Conservation (phyloP, 2,797 vertebrate genomes). For the Coendou prehensilis region DNA sequence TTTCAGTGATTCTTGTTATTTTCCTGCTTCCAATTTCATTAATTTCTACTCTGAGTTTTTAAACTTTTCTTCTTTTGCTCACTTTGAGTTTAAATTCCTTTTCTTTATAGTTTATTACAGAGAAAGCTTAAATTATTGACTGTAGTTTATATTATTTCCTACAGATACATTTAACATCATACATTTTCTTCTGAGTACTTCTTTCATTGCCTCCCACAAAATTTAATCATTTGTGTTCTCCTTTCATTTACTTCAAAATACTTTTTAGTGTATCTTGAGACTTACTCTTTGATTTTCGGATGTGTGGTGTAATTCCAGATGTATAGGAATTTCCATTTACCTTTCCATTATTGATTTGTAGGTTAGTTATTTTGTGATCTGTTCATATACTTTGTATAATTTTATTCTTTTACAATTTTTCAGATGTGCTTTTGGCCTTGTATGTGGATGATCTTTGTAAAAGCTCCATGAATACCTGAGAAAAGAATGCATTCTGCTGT, state of each 20-base stretch:
- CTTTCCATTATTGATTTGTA: background rate
- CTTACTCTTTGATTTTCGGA: background rate
- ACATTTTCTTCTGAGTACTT: background rate
- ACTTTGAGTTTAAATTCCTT: background rate
- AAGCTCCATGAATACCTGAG: background rate
- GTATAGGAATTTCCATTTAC: background rate
- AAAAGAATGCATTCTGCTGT: background rate
- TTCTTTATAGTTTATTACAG: background rate
- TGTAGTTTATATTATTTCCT: background rate
- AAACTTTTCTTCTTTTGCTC: background rate
- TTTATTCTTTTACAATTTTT: background rate
- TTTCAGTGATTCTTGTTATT: background rate
- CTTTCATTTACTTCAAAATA: background rate
- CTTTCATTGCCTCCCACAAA: background rate
- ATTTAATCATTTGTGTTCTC: background rate
- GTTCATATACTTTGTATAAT: background rate
- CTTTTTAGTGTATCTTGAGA: background rate
- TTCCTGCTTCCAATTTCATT: background rate
- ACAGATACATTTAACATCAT: background rate
- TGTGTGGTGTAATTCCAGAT: background rate
- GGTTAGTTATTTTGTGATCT: background rate
- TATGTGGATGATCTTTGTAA: background rate
- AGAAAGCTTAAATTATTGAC: background rate
- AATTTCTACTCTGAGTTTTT: background rate
- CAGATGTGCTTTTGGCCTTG: background rate